Percentiles rank a stretch among this genome's conserved stretches.
phyloP scores from a whole-genome alignment of 2,797 vertebrate species.

The Kryptolebias ocellatus region DNA sequence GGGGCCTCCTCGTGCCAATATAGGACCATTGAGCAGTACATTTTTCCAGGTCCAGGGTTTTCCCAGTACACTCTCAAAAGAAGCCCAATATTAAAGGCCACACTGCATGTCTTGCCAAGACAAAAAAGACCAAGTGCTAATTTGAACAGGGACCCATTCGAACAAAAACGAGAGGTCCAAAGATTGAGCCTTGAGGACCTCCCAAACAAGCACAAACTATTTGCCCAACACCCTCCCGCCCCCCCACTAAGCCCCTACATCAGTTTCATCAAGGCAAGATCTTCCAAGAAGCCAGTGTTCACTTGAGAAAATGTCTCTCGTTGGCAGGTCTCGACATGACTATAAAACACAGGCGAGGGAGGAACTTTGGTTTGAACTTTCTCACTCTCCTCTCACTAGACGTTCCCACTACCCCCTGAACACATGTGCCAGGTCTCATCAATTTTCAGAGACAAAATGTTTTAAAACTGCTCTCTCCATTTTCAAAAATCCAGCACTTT shows the following conservation, averaged over 20 bases:
- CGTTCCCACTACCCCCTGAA: slow-evolving; percentile 82
- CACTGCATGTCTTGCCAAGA: slow-evolving; percentile 99
- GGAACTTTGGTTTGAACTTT: slow-evolving; percentile 91
- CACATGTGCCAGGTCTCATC: slow-evolving; percentile 99
- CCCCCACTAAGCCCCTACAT: slow-evolving; percentile 73
- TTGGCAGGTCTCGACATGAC: slow-evolving; percentile 99
- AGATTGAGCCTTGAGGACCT: slow-evolving; percentile 69
- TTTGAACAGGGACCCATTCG: slow-evolving; percentile 71
- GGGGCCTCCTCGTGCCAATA: slow-evolving; percentile 95
- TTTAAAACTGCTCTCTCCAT: slow-evolving; percentile 96
- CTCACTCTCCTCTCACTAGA: slow-evolving; percentile 90
- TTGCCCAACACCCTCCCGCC: slow-evolving; percentile 35
- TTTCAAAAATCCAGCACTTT: slow-evolving; percentile 86
- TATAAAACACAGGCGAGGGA: slow-evolving; percentile 96
- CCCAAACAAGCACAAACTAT: slow-evolving; percentile 67
- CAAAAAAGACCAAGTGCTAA: slow-evolving; percentile 87
- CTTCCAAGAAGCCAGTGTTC: slow-evolving; percentile 99
- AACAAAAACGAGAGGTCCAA: slow-evolving; percentile 62
- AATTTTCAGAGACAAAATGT: slow-evolving; percentile 91
- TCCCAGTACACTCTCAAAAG: slow-evolving; percentile 90
- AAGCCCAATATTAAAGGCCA: slow-evolving; percentile 94
- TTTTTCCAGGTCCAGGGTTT: slow-evolving; percentile 85
- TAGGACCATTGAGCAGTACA: slow-evolving; percentile 90
- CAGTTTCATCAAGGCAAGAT: slow-evolving; percentile 98
- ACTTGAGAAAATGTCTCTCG: slow-evolving; percentile 99